Evolutionary conservation across 2,797 vertebrate genomes (phyloP).

Genomic region (Smutsia temminckii): DNA sequence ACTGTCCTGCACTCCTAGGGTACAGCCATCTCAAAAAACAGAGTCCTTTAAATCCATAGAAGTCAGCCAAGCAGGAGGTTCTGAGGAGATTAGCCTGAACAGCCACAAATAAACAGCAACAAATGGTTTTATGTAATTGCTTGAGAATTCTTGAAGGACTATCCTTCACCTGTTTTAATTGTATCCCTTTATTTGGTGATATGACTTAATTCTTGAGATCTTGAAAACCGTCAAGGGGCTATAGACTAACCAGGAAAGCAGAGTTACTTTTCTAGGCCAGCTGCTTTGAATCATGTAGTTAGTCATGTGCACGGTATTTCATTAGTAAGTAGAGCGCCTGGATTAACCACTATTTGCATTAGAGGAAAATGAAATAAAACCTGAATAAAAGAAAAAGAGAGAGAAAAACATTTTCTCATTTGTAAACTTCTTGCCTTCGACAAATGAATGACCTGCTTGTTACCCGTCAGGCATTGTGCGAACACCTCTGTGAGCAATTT

Average conservation of each 20-base stretch:
- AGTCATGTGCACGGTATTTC: background rate
- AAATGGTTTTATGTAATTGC: background rate
- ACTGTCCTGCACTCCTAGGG: too few species aligned
- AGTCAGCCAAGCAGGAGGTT: background rate
- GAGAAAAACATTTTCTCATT: background rate
- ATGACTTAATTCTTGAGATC: background rate
- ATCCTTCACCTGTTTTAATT: background rate
- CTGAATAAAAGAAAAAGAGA: background rate
- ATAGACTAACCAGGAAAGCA: background rate
- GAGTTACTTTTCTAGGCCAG: background rate
- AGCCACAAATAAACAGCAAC: background rate
- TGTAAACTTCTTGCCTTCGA: background rate
- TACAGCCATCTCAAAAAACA: background rate
- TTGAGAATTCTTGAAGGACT: background rate
- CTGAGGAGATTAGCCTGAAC: background rate
- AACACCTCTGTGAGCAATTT: background rate
- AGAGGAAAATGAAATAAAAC: constrained; percentile 28
- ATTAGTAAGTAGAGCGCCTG: background rate
- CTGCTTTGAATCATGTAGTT: background rate
- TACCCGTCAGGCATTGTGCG: background rate
- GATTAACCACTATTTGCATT: background rate
- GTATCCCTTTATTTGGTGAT: background rate
- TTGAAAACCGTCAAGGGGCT: background rate
- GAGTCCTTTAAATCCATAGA: background rate
- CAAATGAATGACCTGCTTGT: background rate